Evolutionary conservation across 2,797 vertebrate genomes (phyloP), one percentile per base, ranked within the genome.

Genomic region (Pipistrellus nathusii): DNA sequence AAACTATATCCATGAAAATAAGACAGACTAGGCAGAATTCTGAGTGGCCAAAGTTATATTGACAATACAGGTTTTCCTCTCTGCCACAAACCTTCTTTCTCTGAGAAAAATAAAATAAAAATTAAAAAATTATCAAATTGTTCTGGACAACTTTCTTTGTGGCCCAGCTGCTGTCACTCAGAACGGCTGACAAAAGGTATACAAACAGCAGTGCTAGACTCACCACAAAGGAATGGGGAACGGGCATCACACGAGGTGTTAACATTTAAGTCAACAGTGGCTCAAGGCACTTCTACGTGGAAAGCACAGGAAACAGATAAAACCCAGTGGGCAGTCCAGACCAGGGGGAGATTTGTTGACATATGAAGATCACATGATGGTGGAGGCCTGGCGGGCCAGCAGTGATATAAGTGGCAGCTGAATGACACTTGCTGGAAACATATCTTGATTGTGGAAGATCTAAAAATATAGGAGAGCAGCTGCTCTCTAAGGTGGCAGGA

Each of bases 211-310:
- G 53, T 11, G 30, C 57, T 38, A 82, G 72, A 72, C n/a, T 85
- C 51, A 15, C 5, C 30, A 77, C 32, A 88, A 90, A 95, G 77
- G 78, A 93, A 73, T 68, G 75, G 5, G 5, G 27, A 91, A 94
- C 85, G 14, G 14, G 90, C 82, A 41, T 23, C 44, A 55, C 27
- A 72, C 21, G 44, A 51, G 51, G 15, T 51, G 80, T 44, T 93
- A 89, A 59, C 80, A 88, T 82, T 75, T 75, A 73, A 90, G 23
- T n/a, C 53, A 72, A 48, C 3, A 93, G 64, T 66, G 23, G 21
- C 8, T 88, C 44, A 82, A 78, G 64, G 20, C 20, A 71, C 53
- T 73, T 80, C 25, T 23, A 85, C 53, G 11, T 87, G 64, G 78
- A 72, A 88, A 90, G 68, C 23, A 85, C 23, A 64, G 53, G 64